Evolutionary conservation across 2,888 invertebrate species (phyloP), one percentile per base, ranked within the genome.

Genomic region (Chirona hameri): DNA sequence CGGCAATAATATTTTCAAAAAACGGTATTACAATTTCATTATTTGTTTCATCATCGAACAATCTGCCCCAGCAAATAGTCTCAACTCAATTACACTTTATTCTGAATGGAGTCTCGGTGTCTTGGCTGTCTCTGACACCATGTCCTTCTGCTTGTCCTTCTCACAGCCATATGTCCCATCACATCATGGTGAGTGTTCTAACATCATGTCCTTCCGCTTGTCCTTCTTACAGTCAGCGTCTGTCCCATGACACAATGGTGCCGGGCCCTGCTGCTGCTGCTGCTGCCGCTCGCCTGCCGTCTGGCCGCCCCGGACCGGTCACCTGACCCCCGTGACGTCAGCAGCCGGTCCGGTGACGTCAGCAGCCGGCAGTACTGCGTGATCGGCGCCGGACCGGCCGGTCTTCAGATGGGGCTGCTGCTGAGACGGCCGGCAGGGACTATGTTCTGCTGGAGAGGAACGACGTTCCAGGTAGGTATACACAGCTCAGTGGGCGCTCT

Each of bases 341-440:
- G 27, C 84, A 18, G 18, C 18, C 52, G 15, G 52, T 3, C 18
- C 18, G 72, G 31, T 72, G 72, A 72, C 72, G 15, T 14, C 84
- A 18, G 18, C 18, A 12, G 52, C 52, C 52, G 52, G 52, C 84
- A 89, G 80, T 89, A 89, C 86, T 88, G 89, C 84, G 85, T 89
- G 48, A 86, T 89, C 7, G 89, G 89, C 18, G 89, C 88, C n/a
- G 89, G 89, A 24, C 89, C 89, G 5, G 86, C 87, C 3, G 89
- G 89, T 12, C 86, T 89, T 46, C 89, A 89, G 86, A 85, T 89
- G 85, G 89, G 88, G 29, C 87, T 88, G 84, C 88, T 87, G 85
- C 84, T 89, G 82, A 87, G 69, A 85, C 85, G 82, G 86, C 86
- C 29, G 85, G 85, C 52, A 84, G 88, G 82, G 87, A 89, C 84